Conservation (phyloP, 2,797 vertebrate genomes). For the Poeciliopsis paucimaculata region DNA sequence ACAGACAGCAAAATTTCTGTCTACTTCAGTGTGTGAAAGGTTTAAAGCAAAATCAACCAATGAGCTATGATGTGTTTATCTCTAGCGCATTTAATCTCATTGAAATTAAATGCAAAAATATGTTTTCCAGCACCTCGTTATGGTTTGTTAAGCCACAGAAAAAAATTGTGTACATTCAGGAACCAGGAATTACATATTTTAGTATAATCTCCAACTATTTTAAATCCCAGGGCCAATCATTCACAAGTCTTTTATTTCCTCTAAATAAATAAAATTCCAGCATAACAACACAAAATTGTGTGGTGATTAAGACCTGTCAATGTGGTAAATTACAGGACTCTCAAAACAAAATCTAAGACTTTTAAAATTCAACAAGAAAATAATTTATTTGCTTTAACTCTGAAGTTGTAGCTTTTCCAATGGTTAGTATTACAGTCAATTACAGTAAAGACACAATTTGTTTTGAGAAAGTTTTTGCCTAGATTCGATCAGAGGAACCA, state of each 20-base stretch:
- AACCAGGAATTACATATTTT: not conserved
- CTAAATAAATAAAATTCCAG: not conserved
- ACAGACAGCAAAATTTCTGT: not conserved
- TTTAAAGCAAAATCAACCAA: not conserved
- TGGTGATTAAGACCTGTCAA: not conserved
- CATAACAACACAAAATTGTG: not conserved
- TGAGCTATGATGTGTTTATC: not conserved
- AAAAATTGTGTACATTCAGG: not conserved
- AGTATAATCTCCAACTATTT: not conserved
- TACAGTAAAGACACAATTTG: not conserved
- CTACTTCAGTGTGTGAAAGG: not conserved
- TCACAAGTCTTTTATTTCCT: too few relatives aligned
- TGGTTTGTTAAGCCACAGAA: not conserved
- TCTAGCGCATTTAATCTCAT: not conserved
- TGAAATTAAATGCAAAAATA: too few relatives aligned
- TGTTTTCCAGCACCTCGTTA: not conserved
- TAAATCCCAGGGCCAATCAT: not conserved
- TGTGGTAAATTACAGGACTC: not conserved
- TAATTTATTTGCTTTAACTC: not conserved
- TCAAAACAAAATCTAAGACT: not conserved
- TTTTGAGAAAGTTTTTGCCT: not conserved
- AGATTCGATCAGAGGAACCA: not conserved
- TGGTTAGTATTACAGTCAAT: not conserved
- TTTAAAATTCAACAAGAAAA: not conserved
- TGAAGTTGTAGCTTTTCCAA: not conserved